These are phyloP conservation scores for Oscheius onirici DNA, from an alignment of 2,888 invertebrate genomes.

Conservation along the genomic window DNA sequence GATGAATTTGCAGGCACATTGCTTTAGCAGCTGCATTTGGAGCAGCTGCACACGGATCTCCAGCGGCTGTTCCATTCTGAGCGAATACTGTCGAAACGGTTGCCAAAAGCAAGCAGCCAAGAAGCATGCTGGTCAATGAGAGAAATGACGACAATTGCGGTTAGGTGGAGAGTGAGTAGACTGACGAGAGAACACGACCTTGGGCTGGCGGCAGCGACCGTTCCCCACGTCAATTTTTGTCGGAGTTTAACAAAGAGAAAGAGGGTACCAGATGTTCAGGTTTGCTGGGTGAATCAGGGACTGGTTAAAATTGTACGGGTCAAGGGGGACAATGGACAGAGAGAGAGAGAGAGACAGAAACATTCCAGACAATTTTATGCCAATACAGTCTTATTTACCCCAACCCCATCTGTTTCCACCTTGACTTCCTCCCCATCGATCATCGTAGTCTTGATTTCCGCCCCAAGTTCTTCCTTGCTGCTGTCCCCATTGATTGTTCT, in stretches of 20 bases:
- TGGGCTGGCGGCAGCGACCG: neutral
- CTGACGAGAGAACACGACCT: conserved; percentile 25
- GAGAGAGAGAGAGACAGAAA: too few species aligned
- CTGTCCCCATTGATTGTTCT: neutral
- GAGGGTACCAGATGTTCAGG: too few species aligned
- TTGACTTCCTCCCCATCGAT: conserved; percentile 13
- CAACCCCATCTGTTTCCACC: conserved; percentile 11
- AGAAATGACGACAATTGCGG: neutral
- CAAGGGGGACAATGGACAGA: too few species aligned
- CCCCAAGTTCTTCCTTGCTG: neutral
- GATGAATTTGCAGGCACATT: conserved; percentile 64
- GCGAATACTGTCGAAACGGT: neutral
- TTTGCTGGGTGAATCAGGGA: too few species aligned
- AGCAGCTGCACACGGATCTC: conserved; percentile 59
- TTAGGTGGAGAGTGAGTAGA: neutral
- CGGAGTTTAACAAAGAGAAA: too few species aligned
- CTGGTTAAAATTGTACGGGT: too few species aligned
- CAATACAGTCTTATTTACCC: neutral
- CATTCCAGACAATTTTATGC: too few species aligned
- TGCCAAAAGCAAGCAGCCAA: neutral
- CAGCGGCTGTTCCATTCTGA: conserved; percentile 2
- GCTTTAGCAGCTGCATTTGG: conserved; percentile 62
- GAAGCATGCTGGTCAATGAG: neutral
- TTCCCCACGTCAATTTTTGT: too few species aligned
- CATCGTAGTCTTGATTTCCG: neutral